These are phyloP conservation scores for Pyrrhosoma nymphula DNA, from an alignment of 2,888 invertebrate species.

Conservation along the genomic window DNA sequence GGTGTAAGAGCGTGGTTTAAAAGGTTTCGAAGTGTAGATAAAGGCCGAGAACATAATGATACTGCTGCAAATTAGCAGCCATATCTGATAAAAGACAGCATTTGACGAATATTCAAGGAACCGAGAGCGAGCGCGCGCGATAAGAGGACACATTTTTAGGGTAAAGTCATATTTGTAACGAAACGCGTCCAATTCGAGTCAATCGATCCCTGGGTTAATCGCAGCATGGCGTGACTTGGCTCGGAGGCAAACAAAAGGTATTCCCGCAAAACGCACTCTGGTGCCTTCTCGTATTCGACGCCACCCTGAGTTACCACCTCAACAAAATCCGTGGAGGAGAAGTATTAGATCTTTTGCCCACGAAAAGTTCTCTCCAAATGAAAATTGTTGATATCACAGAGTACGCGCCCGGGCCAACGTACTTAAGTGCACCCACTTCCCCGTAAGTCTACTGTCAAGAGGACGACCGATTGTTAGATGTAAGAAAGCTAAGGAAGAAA, in stretches of 20 bases:
- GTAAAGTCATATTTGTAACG: neutral
- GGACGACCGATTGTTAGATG: too few relatives aligned
- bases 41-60: neutral
- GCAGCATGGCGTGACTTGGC: neutral
- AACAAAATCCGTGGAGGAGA: too few relatives aligned
- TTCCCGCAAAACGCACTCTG: too few relatives aligned
- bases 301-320: too few relatives aligned
- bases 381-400: too few relatives aligned
- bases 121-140: neutral
- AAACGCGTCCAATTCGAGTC: neutral
- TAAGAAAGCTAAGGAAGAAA: too few relatives aligned
- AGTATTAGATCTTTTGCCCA: too few relatives aligned
- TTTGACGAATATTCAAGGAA: neutral
- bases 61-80: neutral
- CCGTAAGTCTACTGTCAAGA: too few relatives aligned
- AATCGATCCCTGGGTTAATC: neutral
- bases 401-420: too few relatives aligned
- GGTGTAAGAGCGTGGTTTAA: neutral
- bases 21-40: neutral
- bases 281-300: too few relatives aligned
- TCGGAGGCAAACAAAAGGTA: neutral
- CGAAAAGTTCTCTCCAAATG: too few relatives aligned
- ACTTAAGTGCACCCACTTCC: too few relatives aligned
- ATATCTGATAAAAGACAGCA: neutral
- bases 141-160: neutral